Percentiles rank a stretch among this genome's conserved stretches.
phyloP scores from a whole-genome alignment of 2,797 vertebrate species.

The Coranthus polyacanthus region DNA sequence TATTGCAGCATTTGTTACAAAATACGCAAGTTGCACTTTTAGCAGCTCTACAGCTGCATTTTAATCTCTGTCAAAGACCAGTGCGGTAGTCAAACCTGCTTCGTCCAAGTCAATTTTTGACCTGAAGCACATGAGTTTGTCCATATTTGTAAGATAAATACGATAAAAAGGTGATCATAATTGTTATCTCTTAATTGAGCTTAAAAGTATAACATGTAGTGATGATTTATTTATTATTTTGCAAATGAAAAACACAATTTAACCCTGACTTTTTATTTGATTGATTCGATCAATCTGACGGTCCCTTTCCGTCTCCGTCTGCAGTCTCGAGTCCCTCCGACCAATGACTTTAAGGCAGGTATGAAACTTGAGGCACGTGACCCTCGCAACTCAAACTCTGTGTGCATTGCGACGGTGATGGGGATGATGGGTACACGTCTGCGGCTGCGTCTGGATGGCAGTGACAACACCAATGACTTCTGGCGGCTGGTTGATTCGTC shows the following conservation, averaged over 20 bases:
- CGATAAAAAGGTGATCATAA: too few species aligned
- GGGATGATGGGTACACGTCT: constrained; percentile 93
- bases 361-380: constrained; percentile 97
- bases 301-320: constrained; percentile 44
- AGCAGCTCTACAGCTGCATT: too few species aligned
- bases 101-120: too few species aligned
- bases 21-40: too few species aligned
- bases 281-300: neutral
- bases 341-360: constrained; percentile 94
- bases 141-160: too few species aligned
- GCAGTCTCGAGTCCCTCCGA: constrained; percentile 91
- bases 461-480: constrained; percentile 97
- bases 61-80: too few species aligned
- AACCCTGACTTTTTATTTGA: too few species aligned
- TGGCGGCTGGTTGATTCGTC: constrained; percentile 95
- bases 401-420: constrained; percentile 96
- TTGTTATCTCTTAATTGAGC: neutral
- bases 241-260: too few species aligned
- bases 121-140: too few species aligned
- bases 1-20: too few species aligned
- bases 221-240: too few species aligned
- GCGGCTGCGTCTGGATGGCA: constrained; percentile 92
- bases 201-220: neutral
- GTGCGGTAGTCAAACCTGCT: too few species aligned
- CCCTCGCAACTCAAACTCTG: constrained; percentile 93